Evolutionary conservation across 2,888 invertebrate species (phyloP).

Genomic region (Tridacna gigas): DNA sequence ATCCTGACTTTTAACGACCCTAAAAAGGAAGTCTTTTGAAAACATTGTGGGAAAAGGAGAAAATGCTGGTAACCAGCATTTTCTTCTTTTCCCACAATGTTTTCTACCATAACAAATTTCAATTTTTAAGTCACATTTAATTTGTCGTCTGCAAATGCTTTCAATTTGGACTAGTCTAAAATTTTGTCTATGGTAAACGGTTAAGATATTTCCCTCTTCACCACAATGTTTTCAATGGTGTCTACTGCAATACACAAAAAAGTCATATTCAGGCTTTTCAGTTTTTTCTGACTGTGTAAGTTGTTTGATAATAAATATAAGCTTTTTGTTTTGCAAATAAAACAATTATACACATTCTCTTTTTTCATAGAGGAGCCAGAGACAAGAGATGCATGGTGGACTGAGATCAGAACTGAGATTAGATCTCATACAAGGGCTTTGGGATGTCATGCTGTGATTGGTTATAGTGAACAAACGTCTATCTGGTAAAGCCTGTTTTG

Average conservation of each 20-base stretch:
- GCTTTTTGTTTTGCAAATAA: too few relatives aligned
- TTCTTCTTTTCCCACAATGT: background rate
- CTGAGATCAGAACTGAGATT: conserved; percentile 97
- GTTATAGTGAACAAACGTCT: conserved; percentile 95
- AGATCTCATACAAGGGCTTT: conserved; percentile 96
- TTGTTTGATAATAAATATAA: too few relatives aligned
- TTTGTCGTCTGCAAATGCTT: too few relatives aligned
- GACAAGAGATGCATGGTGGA: conserved; percentile 98
- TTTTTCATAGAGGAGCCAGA: conserved; percentile 92
- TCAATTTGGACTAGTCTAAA: too few relatives aligned
- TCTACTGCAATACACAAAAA: background rate
- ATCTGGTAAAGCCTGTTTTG: conserved; percentile 90
- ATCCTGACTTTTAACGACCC: too few relatives aligned
- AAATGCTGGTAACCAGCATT: background rate
- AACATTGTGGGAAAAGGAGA: background rate
- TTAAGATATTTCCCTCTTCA: background rate
- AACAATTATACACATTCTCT: too few relatives aligned
- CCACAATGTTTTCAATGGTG: background rate
- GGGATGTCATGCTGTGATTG: conserved; percentile 97
- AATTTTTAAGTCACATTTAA: too few relatives aligned
- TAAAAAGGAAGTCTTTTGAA: too few relatives aligned
- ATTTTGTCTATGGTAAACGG: too few relatives aligned
- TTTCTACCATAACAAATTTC: too few relatives aligned
- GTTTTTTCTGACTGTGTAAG: background rate
- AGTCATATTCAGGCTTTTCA: background rate